Base-by-base conservation (phyloP, 2,797 vertebrate species). In the Acipenser ruthenus region DNA sequence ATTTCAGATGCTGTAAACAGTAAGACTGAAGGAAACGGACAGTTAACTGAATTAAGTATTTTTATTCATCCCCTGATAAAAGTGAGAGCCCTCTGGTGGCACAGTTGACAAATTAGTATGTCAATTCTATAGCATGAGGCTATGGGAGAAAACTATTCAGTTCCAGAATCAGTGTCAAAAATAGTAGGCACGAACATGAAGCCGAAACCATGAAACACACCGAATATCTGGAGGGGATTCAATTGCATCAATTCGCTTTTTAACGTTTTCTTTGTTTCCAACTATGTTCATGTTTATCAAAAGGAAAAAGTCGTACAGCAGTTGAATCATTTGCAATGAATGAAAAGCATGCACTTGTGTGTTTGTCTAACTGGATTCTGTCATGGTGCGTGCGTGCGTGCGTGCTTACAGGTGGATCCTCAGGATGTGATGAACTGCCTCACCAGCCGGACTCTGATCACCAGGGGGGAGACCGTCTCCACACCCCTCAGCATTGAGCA, bases 401-500 rank as follows among this genome's bases (percentile, higher is more conserved):
- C 64, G 18, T 69, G 65, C 61, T 49, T 50, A 61, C 71, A 99
- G 96, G 96, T 99, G 67, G 93, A 95, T 0, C 75, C 87, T 67
- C 92, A 95, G 62, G 93, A 95, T 0, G 76, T 99, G 78, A 96
- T 94, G 93, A 96, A 93, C 84, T 98, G 96, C 76, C 88, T 99
- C 71, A 99, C 95, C 63, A 98, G 95, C 69, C 85, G 95, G 6
- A 96, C 95, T 8, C 89, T 99, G 74, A 99, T 99, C 87, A 98
- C 96, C 3, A 90, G 95, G 6, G 95, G 96, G 0, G 96, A 99
- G 73, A 99, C 94, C 0, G 96, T 98, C 58, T 97, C 96, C 76
- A 99, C 96, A 0, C 96, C 95, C 0, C 93, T 99, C 72, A 99
- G 92, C 83, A 92, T 89, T 83, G 94, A 97, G 23, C 96, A 99